Evolutionary conservation across 1,140 invertebrate species (phyloP), one percentile per base, ranked within the genome.

Genomic region (Magallana gigas): DNA sequence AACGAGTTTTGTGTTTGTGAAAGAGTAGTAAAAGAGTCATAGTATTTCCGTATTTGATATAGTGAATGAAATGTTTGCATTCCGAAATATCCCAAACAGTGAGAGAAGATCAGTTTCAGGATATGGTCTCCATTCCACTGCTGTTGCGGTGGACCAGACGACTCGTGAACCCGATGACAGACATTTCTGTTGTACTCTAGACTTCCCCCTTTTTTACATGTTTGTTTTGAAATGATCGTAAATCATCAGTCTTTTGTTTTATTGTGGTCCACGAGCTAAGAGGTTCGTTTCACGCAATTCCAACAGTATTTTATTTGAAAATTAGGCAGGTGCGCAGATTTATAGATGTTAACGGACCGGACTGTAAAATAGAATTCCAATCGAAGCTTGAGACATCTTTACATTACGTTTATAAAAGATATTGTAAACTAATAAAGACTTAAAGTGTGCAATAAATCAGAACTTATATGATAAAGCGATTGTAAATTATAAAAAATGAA

Each of bases 401-500:
- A 76, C 23, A 29, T 76, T 76, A 76, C 68, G 68, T 76, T 76
- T 76, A 76, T 23, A 76, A 76, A 76, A 76, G 68, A 76, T 76
- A 76, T 29, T 76, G 68, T 76, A 76, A 76, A 76, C 68, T 29
- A 76, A 76, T 76, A 76, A 76, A 76, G 68, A 76, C 36, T 76
- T 76, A 11, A 76, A 76, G 23, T 11, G 36, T 18, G 68, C 23
- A 29, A 23, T 76, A 76, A 76, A 76, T 76, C 68, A 76, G 68
- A 76, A 36, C 48, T 76, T 23, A 76, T 76, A 76, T 76, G 68
- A 76, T 76, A 76, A 76, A 76, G 68, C 23, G 23, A 18, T 76
- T 76, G 68, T 76, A 76, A 76, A 76, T 76, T 76, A 76, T 76
- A 76, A 76, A 76, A 76, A 76, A 76, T 76, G 23, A 12, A 76